These are phyloP conservation scores for Rhorus exstirpatorius DNA, from an alignment of 2,888 invertebrate genomes.

Conservation along the genomic window DNA sequence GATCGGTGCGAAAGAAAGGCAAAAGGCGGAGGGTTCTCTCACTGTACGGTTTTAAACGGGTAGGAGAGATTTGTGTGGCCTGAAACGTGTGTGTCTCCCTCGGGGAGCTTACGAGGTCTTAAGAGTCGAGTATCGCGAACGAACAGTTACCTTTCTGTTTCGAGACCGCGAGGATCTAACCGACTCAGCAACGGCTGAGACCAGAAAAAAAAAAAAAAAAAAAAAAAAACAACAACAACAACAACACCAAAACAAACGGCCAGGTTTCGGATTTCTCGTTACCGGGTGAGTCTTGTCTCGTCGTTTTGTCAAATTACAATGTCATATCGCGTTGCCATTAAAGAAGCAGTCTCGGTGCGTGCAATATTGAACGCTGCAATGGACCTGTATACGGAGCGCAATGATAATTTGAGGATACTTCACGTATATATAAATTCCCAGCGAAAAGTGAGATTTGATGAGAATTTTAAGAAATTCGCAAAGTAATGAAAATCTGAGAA, in stretches of 20 bases:
- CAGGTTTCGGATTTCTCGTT: slow-evolving; percentile 67
- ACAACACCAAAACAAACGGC: slow-evolving; percentile 34
- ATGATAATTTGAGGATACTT: too few relatives aligned
- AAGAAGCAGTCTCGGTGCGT: too few relatives aligned
- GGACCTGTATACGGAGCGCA: too few relatives aligned
- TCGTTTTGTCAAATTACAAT: neutral
- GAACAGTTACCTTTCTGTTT: slow-evolving; percentile 84
- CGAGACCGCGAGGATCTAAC: slow-evolving; percentile 83
- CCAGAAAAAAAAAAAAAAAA: slow-evolving; percentile 51
- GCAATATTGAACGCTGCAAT: too few relatives aligned
- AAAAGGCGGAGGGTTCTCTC: slow-evolving; percentile 73
- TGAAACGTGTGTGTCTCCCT: slow-evolving; percentile 60
- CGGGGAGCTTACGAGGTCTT: slow-evolving; percentile 77
- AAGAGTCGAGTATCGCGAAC: slow-evolving; percentile 76
- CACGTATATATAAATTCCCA: too few relatives aligned
- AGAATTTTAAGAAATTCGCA: too few relatives aligned
- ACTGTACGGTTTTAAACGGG: slow-evolving; percentile 69
- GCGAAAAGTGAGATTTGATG: too few relatives aligned
- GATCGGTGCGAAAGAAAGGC: slow-evolving; percentile 64
- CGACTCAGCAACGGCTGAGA: slow-evolving; percentile 65
- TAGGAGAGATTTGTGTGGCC: slow-evolving; percentile 78
- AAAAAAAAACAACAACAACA: too few relatives aligned
- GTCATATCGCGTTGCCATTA: too few relatives aligned
- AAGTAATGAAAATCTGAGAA: too few relatives aligned
- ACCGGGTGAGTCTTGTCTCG: slow-evolving; percentile 63